Percentiles rank a stretch among this genome's conserved stretches.
phyloP scores from a whole-genome alignment of 2,797 vertebrate genomes.

The Propithecus perrieri region DNA sequence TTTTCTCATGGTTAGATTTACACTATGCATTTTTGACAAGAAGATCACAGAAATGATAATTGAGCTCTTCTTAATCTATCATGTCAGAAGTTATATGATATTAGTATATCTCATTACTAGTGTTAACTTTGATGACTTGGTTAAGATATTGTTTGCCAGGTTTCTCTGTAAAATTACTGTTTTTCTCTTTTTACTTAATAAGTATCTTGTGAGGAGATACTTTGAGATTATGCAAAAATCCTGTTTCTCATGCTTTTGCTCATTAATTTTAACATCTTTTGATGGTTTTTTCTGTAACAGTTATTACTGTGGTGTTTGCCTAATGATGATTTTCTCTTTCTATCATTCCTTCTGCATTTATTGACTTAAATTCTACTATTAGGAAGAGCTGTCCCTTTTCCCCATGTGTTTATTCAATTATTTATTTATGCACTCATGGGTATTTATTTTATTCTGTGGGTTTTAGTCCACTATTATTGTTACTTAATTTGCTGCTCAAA shows the following conservation, averaged over 20 bases:
- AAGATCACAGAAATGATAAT: neutral
- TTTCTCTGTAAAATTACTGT: neutral
- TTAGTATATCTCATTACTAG: neutral
- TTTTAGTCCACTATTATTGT: slow-evolving; percentile 1
- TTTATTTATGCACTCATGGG: neutral
- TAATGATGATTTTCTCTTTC: neutral
- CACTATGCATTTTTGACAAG: neutral
- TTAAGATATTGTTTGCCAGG: neutral
- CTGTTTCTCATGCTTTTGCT: neutral
- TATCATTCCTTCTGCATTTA: neutral
- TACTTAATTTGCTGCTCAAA: neutral
- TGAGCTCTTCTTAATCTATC: neutral
- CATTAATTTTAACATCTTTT: neutral
- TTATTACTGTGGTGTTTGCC: neutral
- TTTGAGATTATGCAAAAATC: neutral
- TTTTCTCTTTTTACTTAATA: neutral
- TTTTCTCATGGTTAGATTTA: slow-evolving; percentile 8
- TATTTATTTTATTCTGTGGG: neutral
- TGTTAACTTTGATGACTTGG: neutral
- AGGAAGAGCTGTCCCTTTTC: neutral
- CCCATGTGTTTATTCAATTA: neutral
- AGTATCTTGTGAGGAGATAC: neutral
- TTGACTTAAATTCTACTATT: neutral
- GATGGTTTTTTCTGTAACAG: neutral
- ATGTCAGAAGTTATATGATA: neutral